Evolutionary conservation across 64 coral and sea anemone genomes (phyloP), one percentile per base, ranked within the genome.

Genomic region (Trachythela sp.): DNA sequence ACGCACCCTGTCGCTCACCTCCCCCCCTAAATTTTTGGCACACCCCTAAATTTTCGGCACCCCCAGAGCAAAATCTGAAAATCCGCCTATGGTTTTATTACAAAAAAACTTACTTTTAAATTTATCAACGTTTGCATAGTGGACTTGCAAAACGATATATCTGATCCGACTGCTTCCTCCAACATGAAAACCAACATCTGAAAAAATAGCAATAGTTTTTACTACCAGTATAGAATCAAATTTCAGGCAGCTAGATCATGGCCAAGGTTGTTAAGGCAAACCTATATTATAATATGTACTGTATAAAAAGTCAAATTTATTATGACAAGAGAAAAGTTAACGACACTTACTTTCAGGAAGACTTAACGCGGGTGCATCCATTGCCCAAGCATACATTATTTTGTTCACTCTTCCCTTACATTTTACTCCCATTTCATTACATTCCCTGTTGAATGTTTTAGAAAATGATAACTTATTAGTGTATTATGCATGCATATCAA

Each of bases 311-410:
- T n/a, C n/a, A n/a, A n/a, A n/a, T n/a, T n/a, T n/a, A n/a, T n/a
- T n/a, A n/a, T n/a, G n/a, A n/a, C n/a, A n/a, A n/a, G n/a, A n/a
- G n/a, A n/a, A n/a, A n/a, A n/a, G n/a, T n/a, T n/a, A n/a, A n/a
- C n/a, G n/a, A 0, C 34, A 42, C 13, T 13, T 89, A 97, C 95
- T 92, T 91, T 94, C 54, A 48, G 92, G 95, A 8, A 97, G 88
- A 35, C 92, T 92, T 7, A 97, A 48, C 30, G 24, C 84, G 7
- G 92, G 90, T 70, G 95, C 95, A 92, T 97, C 94, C 86, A 91
- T 90, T 90, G 92, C 95, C 95, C 95, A 97, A 2, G 95, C 95
- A 91, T 97, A 97, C 77, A 97, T 75, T 34, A 97, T 97, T 88
- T 91, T 94, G 83, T 94, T 88, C 67, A 75, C 29, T 24, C 89